These are phyloP conservation scores for Thymelicus acteon DNA, from an alignment of 2,888 invertebrate genomes.

Conservation along the genomic window DNA sequence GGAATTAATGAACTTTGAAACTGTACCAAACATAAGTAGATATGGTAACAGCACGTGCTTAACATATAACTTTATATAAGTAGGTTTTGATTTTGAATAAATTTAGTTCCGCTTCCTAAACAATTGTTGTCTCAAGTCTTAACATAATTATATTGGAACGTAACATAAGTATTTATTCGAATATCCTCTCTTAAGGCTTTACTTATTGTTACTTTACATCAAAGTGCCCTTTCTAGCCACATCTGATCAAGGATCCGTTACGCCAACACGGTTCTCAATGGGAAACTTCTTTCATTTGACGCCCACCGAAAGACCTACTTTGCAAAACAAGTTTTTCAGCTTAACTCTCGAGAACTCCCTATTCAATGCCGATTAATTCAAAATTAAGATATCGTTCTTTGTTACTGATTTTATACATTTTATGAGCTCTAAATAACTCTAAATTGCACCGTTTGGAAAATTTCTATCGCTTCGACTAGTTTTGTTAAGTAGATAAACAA, in stretches of 20 bases:
- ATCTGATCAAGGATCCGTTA: constrained; percentile 39
- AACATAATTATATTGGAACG: too few species aligned
- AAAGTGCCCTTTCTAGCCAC: constrained; percentile 32
- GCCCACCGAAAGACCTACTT: constrained; percentile 52
- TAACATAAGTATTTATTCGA: too few species aligned
- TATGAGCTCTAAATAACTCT: not conserved
- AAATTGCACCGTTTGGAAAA: not conserved
- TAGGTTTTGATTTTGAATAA: too few species aligned
- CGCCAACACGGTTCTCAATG: constrained; percentile 45
- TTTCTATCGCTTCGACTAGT: not conserved
- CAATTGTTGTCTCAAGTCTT: too few species aligned
- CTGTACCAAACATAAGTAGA: not conserved
- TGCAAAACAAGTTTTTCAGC: constrained; percentile 57
- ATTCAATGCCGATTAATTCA: constrained; percentile 50
- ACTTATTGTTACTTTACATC: not conserved
- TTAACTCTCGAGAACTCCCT: constrained; percentile 47
- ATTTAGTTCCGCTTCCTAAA: too few species aligned
- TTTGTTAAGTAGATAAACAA: too few species aligned
- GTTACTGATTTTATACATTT: constrained; percentile 5
- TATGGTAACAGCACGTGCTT: too few species aligned
- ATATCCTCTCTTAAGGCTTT: not conserved
- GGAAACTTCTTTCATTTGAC: constrained; percentile 58
- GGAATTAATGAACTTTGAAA: not conserved
- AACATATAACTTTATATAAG: too few species aligned
- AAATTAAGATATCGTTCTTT: constrained; percentile 46